Evolutionary conservation across 2,888 invertebrate genomes (phyloP).

Genomic region (Bellardia bayeri): DNA sequence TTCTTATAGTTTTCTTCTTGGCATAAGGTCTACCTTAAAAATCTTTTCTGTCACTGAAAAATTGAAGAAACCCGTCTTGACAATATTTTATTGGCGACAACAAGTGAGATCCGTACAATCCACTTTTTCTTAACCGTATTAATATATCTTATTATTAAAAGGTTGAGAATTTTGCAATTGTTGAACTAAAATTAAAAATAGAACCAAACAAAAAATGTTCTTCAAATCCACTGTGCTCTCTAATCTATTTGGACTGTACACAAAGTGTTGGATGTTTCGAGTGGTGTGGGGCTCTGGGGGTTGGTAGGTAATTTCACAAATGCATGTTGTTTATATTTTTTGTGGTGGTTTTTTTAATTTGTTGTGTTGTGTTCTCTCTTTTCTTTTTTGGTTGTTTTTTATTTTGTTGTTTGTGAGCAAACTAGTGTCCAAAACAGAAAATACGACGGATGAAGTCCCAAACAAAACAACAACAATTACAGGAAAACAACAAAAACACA

Average conservation of each 20-base stretch:
- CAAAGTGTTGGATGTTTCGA: neutral
- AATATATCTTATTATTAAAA: too few species aligned
- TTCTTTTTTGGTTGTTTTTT: slow-evolving; percentile 25
- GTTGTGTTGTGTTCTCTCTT: slow-evolving; percentile 44
- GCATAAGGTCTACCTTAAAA: too few species aligned
- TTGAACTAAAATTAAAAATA: too few species aligned
- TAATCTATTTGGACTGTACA: neutral
- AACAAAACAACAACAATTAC: slow-evolving; percentile 60
- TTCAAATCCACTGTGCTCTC: neutral
- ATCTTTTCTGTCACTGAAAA: too few species aligned
- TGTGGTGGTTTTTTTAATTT: slow-evolving; percentile 58
- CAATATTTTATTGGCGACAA: too few species aligned
- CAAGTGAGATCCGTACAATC: too few species aligned
- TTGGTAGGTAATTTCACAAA: neutral
- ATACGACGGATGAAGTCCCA: slow-evolving; percentile 15
- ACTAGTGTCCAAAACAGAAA: slow-evolving; percentile 19
- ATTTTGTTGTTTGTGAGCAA: slow-evolving; percentile 33
- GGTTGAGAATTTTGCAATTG: too few species aligned
- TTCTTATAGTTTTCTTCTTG: too few species aligned
- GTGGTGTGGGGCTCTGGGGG: neutral
- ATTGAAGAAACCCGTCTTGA: too few species aligned
- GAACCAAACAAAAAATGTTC: neutral
- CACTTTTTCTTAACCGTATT: too few species aligned
- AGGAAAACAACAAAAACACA: slow-evolving; percentile 11
- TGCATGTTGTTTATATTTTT: slow-evolving; percentile 33